Conservation (phyloP, 2,113 vertebrate species). For the Toxotes chatareus region DNA sequence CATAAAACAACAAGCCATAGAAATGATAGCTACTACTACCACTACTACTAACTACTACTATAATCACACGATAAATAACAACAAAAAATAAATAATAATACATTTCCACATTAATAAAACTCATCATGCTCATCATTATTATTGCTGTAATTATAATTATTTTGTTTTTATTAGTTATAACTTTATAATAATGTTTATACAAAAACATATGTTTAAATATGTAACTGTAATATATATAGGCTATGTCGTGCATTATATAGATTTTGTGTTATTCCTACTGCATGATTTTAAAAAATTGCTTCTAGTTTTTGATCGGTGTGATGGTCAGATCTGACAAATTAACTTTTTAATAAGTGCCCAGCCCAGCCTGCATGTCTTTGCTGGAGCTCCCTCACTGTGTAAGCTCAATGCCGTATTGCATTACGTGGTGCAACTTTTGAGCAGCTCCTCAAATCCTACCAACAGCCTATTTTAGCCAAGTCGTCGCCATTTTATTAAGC, state of each 20-base stretch:
- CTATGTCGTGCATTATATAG: not conserved
- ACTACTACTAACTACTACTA: not conserved
- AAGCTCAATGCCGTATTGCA: conserved; percentile 4
- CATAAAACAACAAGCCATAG: not conserved
- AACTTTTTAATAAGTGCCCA: conserved; percentile 40
- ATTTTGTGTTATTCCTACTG: not conserved
- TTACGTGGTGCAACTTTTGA: conserved; percentile 60
- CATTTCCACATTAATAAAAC: not conserved
- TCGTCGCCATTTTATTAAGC: conserved; percentile 82
- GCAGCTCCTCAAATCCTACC: conserved; percentile 45
- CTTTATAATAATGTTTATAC: not conserved
- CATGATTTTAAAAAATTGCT: not conserved
- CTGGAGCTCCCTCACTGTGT: not conserved
- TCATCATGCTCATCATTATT: not conserved
- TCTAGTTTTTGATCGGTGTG: not conserved
- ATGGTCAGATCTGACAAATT: not conserved
- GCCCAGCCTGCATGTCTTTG: not conserved
- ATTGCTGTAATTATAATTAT: not conserved
- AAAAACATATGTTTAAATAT: not conserved
- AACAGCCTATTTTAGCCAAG: conserved; percentile 60
- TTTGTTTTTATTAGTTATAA: not conserved
- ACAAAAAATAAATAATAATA: not conserved
- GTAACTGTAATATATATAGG: not conserved
- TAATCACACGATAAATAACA: not conserved
- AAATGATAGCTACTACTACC: not conserved